phyloP scores from a whole-genome alignment of 2,888 invertebrate species.

The Panzeria rudis region DNA sequence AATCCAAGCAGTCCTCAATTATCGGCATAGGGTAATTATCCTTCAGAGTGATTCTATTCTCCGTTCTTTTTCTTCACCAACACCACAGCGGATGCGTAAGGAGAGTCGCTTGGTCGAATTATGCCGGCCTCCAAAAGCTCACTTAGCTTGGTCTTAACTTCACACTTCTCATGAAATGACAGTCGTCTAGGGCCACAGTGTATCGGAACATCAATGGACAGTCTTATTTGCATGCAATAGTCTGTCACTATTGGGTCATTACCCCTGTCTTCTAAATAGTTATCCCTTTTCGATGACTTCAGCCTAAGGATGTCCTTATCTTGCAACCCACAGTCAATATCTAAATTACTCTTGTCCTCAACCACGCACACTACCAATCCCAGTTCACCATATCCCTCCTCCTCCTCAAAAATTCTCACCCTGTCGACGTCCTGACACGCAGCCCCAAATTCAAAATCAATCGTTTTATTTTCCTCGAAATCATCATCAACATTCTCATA shows the following conservation, averaged over 20 bases:
- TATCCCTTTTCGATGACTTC: no score
- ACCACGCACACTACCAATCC: background rate
- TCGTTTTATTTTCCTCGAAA: background rate
- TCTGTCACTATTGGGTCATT: no score
- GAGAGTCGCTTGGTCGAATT: background rate
- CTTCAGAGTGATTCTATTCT: no score
- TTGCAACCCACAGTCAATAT: background rate
- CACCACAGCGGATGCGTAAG: background rate
- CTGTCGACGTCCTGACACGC: background rate
- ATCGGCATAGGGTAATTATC: no score
- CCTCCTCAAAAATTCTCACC: background rate
- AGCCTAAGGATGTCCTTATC: background rate
- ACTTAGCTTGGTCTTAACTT: background rate
- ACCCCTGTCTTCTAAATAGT: no score
- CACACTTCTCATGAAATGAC: background rate
- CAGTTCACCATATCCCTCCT: background rate
- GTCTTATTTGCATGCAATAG: no score
- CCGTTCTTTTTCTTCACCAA: constrained; percentile 1
- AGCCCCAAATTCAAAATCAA: background rate
- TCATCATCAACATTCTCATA: background rate
- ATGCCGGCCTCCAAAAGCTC: background rate
- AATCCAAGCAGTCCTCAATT: no score
- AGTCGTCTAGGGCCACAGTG: background rate
- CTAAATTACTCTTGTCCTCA: background rate
- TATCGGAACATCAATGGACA: no score